phyloP scores from a whole-genome alignment of 2,113 vertebrate species.

The Aythya baeri region DNA sequence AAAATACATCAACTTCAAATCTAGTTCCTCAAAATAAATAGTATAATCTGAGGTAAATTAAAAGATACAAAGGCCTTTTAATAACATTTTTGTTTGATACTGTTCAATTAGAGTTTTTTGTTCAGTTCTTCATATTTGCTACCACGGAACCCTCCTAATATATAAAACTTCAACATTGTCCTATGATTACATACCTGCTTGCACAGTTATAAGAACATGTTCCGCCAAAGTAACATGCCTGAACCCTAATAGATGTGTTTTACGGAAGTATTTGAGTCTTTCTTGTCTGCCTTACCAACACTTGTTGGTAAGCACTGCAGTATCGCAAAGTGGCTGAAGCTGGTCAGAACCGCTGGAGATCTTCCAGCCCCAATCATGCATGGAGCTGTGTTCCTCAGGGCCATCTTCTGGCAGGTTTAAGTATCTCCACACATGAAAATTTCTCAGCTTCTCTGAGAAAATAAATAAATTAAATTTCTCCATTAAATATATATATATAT shows the following conservation, averaged over 20 bases:
- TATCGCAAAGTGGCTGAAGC: background rate
- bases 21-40: background rate
- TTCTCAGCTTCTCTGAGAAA: too few relatives aligned
- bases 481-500: background rate
- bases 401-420: background rate
- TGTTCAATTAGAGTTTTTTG: background rate
- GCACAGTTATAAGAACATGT: background rate
- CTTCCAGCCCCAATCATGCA: background rate
- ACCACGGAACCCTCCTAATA: background rate
- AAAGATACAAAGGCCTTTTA: background rate
- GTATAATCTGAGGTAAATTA: background rate
- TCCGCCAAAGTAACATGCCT: background rate
- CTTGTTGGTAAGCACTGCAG: rapidly evolving
- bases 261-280: background rate
- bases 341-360: background rate
- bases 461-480: too few relatives aligned
- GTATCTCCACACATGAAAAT: background rate
- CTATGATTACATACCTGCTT: background rate
- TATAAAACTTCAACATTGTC: background rate
- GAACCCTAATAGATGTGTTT: background rate
- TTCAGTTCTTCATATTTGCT: background rate
- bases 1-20: background rate
- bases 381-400: background rate
- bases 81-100: background rate
- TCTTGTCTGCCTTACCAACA: background rate